Conservation (phyloP, 1,140 invertebrate species). For the Lasioglossum albipes region DNA sequence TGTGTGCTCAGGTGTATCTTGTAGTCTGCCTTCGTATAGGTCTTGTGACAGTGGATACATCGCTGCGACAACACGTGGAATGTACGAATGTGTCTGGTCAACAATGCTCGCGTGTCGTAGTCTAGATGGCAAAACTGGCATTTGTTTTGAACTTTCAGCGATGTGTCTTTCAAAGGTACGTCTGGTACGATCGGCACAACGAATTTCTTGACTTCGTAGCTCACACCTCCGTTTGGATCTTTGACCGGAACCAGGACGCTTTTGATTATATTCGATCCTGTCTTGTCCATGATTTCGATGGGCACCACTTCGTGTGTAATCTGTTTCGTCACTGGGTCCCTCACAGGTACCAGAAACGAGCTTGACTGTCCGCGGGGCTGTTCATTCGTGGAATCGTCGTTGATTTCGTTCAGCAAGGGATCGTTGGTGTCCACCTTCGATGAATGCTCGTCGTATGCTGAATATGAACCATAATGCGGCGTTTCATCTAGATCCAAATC, state of each 20-base stretch:
- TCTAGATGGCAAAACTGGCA: conserved; percentile 77
- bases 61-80: conserved; percentile 75
- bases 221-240: background rate
- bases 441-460: rapidly evolving
- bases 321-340: background rate
- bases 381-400: background rate
- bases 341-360: conserved; percentile 1
- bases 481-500: background rate
- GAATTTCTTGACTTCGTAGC: conserved; percentile 2
- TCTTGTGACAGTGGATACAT: conserved; percentile 74
- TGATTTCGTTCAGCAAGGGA: background rate
- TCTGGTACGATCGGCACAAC: background rate
- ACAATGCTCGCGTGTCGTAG: conserved; percentile 72
- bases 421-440: background rate
- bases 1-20: conserved; percentile 63
- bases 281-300: background rate
- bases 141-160: conserved; percentile 10
- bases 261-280: conserved; percentile 26
- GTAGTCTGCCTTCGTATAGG: conserved; percentile 36
- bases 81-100: conserved; percentile 75
- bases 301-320: background rate
- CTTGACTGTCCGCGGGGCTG: background rate
- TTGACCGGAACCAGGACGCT: background rate
- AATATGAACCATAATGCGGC: background rate
- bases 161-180: rapidly evolving